A percentile compares a stretch with the other conserved stretches of the same genome.
These are phyloP conservation scores for Eueides isabella DNA, from an alignment of 1,140 invertebrate species.

Conservation along the genomic window DNA sequence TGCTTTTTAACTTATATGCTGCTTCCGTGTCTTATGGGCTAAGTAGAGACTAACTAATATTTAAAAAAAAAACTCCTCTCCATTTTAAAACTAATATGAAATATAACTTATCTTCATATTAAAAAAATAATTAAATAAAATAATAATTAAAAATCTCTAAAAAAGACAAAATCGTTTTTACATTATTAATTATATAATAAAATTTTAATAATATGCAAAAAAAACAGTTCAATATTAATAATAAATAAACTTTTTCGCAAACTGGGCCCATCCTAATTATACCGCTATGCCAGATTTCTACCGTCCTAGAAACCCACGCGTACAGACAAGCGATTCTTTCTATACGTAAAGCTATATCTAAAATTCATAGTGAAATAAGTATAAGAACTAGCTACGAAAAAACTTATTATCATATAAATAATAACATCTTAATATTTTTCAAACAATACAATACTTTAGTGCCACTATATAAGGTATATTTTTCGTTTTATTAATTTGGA, in stretches of 20 bases:
- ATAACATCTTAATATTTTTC: neutral
- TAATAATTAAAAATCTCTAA: too few relatives aligned
- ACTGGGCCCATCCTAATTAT: slow-evolving; percentile 42
- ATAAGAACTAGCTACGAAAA: slow-evolving; percentile 80
- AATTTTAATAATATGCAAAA: neutral
- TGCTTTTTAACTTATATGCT: too few relatives aligned
- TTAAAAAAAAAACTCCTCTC: too few relatives aligned
- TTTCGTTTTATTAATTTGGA: slow-evolving; percentile 28
- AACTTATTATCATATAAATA: slow-evolving; percentile 41
- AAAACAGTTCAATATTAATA: neutral
- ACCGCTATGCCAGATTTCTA: slow-evolving; percentile 67
- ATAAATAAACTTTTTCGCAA: slow-evolving; percentile 37
- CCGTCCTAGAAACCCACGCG: slow-evolving; percentile 77
- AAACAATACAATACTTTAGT: slow-evolving; percentile 31
- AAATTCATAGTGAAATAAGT: slow-evolving; percentile 81
- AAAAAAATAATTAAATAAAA: too few relatives aligned
- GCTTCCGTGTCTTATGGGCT: too few relatives aligned
- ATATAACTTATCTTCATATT: too few relatives aligned
- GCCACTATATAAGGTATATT: slow-evolving; percentile 20
- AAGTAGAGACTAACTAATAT: too few relatives aligned
- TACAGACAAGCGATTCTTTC: slow-evolving; percentile 79
- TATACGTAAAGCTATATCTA: slow-evolving; percentile 79
- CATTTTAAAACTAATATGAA: too few relatives aligned
- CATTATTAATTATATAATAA: too few relatives aligned
- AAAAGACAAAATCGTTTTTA: too few relatives aligned